Evolutionary conservation across 2,888 invertebrate genomes (phyloP), one percentile per base, ranked within the genome.

Genomic region (Ormyrus pomaceus): DNA sequence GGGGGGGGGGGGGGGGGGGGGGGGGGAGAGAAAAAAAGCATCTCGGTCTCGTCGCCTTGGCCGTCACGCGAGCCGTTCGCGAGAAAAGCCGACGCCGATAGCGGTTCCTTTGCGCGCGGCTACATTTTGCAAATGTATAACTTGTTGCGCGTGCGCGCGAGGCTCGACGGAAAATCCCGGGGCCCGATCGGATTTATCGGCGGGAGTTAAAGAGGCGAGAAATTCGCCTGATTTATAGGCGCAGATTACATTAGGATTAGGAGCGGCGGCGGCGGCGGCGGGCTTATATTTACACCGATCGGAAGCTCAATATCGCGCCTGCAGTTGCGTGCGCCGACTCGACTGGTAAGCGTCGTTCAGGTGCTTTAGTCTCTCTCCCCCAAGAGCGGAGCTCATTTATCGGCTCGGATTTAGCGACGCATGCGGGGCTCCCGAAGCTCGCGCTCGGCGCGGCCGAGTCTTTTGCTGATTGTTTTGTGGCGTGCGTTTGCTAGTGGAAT

Each of bases 161-260:
- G 64, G 6, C 55, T 34, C 34, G 34, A 3, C 34, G 34, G 34
- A 34, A 3, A 3, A 34, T 2, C 34, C 34, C 2, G 34, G 34
- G 51, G 19, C 19, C 69, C 61, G n/a, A 65, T 74, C 75, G 46
- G 66, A 81, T 68, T 71, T 72, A 75, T 74, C 69, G 58, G 65
- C 66, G 53, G 9, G 9, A 11, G 50, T 78, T 72, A 61, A 79
- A 50, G 72, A 66, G 75, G 61, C 72, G 69, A 81, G 75, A 81
- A 78, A 75, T 76, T 65, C 75, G n/a, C 51, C 62, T 82, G 79
- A 82, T 79, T 82, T 82, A 82, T 48, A 55, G 53, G 19, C 59
- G 34, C 66, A 68, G 76, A 77, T 82, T 61, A 77, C 75, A 77
- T 82, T 80, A 75, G 77, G 80, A 82, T 82, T 82, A 74, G 77